These are phyloP conservation scores for Deroptyus accipitrinus DNA, from an alignment of 2,113 vertebrate species.

Conservation along the genomic window DNA sequence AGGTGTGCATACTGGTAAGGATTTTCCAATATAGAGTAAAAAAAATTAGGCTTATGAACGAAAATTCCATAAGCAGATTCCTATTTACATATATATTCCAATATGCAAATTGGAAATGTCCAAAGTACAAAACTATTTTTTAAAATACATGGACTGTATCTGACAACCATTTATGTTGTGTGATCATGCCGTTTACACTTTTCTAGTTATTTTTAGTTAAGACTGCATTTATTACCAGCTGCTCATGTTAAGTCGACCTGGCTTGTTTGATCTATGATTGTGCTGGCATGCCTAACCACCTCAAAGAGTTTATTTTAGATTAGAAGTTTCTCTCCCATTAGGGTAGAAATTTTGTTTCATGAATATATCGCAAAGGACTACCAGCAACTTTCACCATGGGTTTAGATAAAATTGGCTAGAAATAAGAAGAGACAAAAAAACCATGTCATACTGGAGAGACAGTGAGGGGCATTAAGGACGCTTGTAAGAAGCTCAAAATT, in stretches of 20 bases:
- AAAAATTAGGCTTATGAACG: not conserved
- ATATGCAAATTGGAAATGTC: not conserved
- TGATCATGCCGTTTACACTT: not conserved
- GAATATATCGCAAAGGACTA: not conserved
- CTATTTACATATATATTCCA: not conserved
- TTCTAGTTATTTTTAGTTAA: not conserved
- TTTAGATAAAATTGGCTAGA: not conserved
- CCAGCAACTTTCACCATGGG: not conserved
- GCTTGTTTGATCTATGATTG: not conserved
- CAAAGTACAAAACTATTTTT: not conserved
- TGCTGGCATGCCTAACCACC: not conserved
- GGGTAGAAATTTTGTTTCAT: not conserved
- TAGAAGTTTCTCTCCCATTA: not conserved
- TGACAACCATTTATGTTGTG: not conserved
- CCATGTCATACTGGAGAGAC: not conserved
- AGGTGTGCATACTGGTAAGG: not conserved
- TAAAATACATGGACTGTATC: not conserved
- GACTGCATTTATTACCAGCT: not conserved
- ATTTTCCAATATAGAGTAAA: not conserved
- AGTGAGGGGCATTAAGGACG: not conserved
- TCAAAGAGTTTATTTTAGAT: not conserved
- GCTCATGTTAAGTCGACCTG: not conserved
- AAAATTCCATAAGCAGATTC: not conserved
- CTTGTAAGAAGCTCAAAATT: not conserved
- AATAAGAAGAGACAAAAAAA: not conserved